phyloP scores from a whole-genome alignment of 2,797 vertebrate species.

The Chaetophractus vellerosus region DNA sequence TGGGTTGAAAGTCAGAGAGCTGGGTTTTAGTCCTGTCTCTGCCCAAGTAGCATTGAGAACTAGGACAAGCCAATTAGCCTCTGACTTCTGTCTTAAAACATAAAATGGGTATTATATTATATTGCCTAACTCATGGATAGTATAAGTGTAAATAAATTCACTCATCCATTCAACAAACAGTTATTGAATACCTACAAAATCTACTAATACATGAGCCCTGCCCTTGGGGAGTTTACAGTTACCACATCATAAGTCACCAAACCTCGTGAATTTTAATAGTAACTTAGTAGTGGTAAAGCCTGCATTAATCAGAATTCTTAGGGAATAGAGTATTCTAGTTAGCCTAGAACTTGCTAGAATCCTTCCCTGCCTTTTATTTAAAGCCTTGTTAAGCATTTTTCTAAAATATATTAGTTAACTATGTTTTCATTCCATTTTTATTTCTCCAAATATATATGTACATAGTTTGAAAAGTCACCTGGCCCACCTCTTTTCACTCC shows the following conservation, averaged over 20 bases:
- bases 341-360: background rate
- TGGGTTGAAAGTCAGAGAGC: background rate
- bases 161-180: background rate
- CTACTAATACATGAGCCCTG: background rate
- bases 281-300: background rate
- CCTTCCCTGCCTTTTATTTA: background rate
- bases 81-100: constrained; percentile 20
- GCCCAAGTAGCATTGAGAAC: background rate
- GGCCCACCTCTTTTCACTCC: background rate
- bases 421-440: background rate
- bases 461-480: constrained; percentile 30
- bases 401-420: background rate
- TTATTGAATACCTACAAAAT: background rate
- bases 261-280: background rate
- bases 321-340: background rate
- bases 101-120: constrained; percentile 18
- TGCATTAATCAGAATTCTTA: constrained; percentile 14
- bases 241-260: background rate
- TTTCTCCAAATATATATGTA: background rate
- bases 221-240: background rate
- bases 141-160: background rate
- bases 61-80: background rate
- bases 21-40: background rate
- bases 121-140: background rate
- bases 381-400: constrained; percentile 22